Conservation (phyloP, 2,888 invertebrate genomes). For the Cephalotes varians region DNA sequence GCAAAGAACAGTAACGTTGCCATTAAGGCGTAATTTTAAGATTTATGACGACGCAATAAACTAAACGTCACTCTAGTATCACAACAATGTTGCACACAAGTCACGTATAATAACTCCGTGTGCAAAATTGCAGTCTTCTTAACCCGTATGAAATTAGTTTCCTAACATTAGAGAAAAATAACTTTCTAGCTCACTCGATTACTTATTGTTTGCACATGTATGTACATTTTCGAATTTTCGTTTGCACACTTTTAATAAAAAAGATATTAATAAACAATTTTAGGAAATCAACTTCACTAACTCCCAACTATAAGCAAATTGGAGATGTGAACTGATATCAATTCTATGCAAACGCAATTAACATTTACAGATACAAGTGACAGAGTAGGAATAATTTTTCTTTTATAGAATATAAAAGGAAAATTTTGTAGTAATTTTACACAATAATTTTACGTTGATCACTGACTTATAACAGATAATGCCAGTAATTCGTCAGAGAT, state of each 20-base stretch:
- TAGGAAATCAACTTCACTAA: no score
- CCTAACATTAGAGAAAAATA: no score
- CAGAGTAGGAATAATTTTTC: neutral
- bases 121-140: neutral
- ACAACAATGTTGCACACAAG: neutral
- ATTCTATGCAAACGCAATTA: neutral
- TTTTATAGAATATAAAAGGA: neutral
- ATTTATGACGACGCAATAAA: slow-evolving; percentile 3
- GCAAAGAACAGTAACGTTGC: neutral
- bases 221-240: no score
- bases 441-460: neutral
- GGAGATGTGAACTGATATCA: neutral
- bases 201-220: no score
- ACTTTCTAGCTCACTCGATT: no score
- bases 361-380: neutral
- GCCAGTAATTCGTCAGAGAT: neutral
- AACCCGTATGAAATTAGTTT: no score
- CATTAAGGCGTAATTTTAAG: neutral
- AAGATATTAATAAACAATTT: no score
- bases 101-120: neutral
- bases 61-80: neutral
- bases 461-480: neutral
- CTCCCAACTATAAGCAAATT: no score
- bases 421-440: neutral
- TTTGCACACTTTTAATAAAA: no score